A percentile compares a stretch with the other conserved stretches of the same genome.
These are phyloP conservation scores for Ailurus styani DNA, from an alignment of 2,113 vertebrate species.

Conservation along the genomic window DNA sequence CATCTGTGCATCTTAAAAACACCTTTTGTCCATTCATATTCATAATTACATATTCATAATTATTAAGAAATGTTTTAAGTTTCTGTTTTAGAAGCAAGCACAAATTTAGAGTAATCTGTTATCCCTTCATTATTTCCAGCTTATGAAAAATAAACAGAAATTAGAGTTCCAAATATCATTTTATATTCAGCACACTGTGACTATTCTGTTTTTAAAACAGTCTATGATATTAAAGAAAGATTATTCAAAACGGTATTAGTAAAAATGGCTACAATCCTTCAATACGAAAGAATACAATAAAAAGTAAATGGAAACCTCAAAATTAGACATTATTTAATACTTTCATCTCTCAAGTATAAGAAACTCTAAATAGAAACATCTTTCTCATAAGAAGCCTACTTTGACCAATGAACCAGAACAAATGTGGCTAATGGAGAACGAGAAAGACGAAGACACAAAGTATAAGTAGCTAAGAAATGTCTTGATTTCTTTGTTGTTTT, in stretches of 20 bases:
- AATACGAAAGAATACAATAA: not conserved
- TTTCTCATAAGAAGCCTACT: not conserved
- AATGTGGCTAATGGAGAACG: not conserved
- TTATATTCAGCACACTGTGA: not conserved
- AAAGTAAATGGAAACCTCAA: slow-evolving; percentile 9
- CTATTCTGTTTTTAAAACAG: not conserved
- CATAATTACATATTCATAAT: not conserved
- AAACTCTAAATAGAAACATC: not conserved
- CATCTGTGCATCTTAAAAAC: not conserved
- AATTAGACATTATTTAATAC: not conserved
- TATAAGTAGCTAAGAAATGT: not conserved
- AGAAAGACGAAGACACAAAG: not conserved
- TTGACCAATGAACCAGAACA: not conserved
- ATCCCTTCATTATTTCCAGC: not conserved
- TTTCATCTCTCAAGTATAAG: not conserved
- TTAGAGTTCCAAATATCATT: slow-evolving; percentile 22
- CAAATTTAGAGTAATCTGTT: not conserved
- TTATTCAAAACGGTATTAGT: slow-evolving; percentile 4
- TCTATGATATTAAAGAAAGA: not conserved
- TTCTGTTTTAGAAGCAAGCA: slow-evolving; percentile 5
- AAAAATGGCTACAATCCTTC: not conserved
- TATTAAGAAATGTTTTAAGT: slow-evolving; percentile 9
- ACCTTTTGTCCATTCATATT: not conserved
- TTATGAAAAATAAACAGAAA: slow-evolving; percentile 24
- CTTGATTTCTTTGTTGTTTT: not conserved